Evolutionary conservation across 1,140 invertebrate species (phyloP), one percentile per base, ranked within the genome.

Genomic region (Diorhabda elongata): DNA sequence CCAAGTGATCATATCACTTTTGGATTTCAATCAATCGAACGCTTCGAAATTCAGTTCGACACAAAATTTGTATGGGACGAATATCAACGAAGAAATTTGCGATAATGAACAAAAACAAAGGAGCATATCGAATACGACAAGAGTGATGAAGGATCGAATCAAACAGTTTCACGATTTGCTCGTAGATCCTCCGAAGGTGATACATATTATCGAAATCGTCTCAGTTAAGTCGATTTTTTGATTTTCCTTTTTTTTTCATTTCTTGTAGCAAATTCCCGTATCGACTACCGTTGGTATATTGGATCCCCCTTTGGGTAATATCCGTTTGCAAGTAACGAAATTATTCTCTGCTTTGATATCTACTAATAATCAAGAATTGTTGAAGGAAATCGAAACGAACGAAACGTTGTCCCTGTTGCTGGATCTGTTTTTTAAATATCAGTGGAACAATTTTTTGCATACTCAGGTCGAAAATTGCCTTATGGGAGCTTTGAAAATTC

Each of bases 381-480:
- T 81, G 61, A 75, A 76, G 11, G 82, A 84, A n/a, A 67, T 86
- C 64, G 77, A 83, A 41, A 75, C 78, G 8, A 75, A 84, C 42
- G 81, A 69, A 44, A 85, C 83, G 5, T 76, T 84, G 67, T 75
- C 79, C 45, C 78, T 83, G 74, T 83, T 91, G 61, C 80, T 95
- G 85, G 90, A 95, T 83, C 83, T 95, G 81, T 92, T 93, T 85
- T 93, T 95, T 81, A 85, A 87, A 78, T 94, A 91, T 84, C 85
- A 87, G 44, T 90, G 91, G 87, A 96, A 96, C 84, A 96, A 94
- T 84, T 95, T 96, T 83, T 83, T 96, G 73, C 94, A 96, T 82
- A 90, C 90, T 67, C 90, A 94, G 84, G 90, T 94, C 61, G 88
- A 90, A 81, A 86, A 88, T 79, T 89, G 89, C 77, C 83, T 95